Conservation (phyloP, 2,113 vertebrate genomes). For the Oreamnos americanus region DNA sequence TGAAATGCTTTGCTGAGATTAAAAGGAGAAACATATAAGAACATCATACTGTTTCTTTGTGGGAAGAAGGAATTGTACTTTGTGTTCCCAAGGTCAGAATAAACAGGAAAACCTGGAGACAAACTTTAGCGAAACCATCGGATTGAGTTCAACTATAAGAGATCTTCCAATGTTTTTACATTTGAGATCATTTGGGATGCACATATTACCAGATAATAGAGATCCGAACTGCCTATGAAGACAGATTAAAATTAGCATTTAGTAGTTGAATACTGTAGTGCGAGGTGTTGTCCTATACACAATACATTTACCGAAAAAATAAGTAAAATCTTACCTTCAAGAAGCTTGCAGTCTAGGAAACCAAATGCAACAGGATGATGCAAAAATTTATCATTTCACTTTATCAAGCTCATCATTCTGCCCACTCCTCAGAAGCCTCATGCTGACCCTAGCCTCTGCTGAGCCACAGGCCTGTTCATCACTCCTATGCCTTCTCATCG, state of each 20-base stretch:
- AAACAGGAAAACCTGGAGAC: not conserved
- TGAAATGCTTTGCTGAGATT: not conserved
- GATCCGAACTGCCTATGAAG: not conserved
- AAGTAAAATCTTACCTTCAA: not conserved
- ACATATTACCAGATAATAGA: not conserved
- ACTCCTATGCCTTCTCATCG: not conserved
- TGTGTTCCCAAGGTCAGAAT: not conserved
- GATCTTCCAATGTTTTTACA: not conserved
- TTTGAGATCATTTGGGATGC: not conserved
- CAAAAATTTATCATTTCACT: not conserved
- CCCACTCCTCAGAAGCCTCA: not conserved
- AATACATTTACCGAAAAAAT: not conserved
- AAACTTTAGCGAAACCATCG: not conserved
- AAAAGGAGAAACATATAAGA: not conserved
- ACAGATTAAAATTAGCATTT: not conserved
- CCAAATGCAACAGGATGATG: not conserved
- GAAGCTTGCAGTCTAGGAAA: not conserved
- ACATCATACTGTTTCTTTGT: not conserved
- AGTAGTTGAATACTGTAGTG: not conserved
- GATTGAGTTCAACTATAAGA: not conserved
- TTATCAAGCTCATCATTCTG: not conserved
- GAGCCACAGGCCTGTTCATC: not conserved
- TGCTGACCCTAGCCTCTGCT: not conserved
- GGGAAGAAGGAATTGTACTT: not conserved
- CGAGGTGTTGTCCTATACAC: not conserved